Conservation (phyloP, 2,888 invertebrate genomes). For the Pimpla rufipes region DNA sequence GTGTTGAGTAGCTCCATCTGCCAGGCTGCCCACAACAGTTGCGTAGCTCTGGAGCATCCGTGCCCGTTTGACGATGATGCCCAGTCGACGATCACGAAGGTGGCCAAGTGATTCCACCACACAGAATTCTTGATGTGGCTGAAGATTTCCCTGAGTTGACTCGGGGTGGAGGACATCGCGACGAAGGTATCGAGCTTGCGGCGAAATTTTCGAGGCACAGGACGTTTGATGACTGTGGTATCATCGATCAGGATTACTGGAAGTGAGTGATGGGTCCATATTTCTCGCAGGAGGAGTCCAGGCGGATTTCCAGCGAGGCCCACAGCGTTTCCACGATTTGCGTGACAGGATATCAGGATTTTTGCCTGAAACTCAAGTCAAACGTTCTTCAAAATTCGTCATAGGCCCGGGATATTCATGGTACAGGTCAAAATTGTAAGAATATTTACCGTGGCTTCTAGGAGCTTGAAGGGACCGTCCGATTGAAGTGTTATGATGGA, state of each 20-base stretch:
- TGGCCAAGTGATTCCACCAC: constrained; percentile 68
- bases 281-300: background rate
- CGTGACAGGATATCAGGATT: background rate
- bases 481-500: background rate
- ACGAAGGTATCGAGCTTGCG: background rate
- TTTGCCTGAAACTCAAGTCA: background rate
- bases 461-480: background rate
- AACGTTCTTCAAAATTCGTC: background rate
- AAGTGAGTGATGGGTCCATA: background rate
- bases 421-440: background rate
- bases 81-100: constrained; percentile 33
- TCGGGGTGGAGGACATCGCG: background rate
- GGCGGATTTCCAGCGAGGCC: background rate
- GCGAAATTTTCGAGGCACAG: background rate
- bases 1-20: constrained; percentile 58
- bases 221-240: background rate
- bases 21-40: constrained; percentile 63
- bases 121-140: constrained; percentile 38
- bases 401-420: background rate
- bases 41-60: constrained; percentile 57
- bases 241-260: background rate
- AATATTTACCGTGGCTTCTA: constrained; percentile 6
- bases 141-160: background rate
- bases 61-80: background rate
- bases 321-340: background rate